phyloP scores from a whole-genome alignment of 2,888 invertebrate genomes.

The Cheilosia urbana region DNA sequence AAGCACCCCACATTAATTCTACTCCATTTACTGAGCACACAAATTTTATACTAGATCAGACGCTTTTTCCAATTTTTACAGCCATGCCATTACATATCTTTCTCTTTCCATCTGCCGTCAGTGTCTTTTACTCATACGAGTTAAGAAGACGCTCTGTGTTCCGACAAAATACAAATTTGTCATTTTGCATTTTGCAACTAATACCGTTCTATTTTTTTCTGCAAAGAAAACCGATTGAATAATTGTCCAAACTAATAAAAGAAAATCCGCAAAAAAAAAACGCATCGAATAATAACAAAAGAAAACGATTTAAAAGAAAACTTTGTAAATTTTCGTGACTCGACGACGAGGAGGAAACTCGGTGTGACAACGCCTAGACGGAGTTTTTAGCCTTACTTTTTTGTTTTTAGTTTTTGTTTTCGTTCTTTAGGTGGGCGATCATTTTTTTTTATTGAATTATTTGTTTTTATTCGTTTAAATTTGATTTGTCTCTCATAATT shows the following conservation, averaged over 20 bases:
- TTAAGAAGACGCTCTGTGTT: slow-evolving; percentile 65
- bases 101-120: slow-evolving; percentile 67
- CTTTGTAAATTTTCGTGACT: slow-evolving; percentile 31
- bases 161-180: slow-evolving; percentile 55
- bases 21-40: slow-evolving; percentile 39
- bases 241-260: slow-evolving; percentile 27
- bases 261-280: slow-evolving; percentile 9
- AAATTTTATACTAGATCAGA: slow-evolving; percentile 30
- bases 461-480: slow-evolving; percentile 13
- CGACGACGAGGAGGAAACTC: slow-evolving; percentile 36
- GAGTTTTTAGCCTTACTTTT: slow-evolving; percentile 48
- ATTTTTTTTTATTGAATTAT: neutral
- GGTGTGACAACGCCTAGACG: slow-evolving; percentile 71
- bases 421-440: slow-evolving; percentile 40
- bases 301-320: slow-evolving; percentile 3
- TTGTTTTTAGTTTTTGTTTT: slow-evolving; percentile 34
- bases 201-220: slow-evolving; percentile 36
- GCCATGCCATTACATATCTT: slow-evolving; percentile 32
- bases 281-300: slow-evolving; percentile 4
- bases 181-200: slow-evolving; percentile 53
- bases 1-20: slow-evolving; percentile 8
- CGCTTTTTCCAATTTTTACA: neutral
- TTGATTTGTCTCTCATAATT: slow-evolving; percentile 44
- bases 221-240: slow-evolving; percentile 34
- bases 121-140: slow-evolving; percentile 70